phyloP scores from a whole-genome alignment of 2,888 invertebrate genomes.

The Drosophila emarginata region DNA sequence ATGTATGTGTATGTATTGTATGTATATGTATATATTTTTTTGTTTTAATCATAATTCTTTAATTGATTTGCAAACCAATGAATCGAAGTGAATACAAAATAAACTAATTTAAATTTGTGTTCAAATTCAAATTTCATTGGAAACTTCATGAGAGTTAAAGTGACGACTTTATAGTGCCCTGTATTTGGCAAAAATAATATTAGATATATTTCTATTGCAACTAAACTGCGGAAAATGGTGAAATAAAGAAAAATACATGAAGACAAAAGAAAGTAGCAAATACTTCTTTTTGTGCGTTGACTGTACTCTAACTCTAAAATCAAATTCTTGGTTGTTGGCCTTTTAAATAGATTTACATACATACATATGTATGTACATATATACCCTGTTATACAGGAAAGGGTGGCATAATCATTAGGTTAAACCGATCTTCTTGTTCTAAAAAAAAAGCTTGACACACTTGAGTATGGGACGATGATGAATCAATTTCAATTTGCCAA shows the following conservation, averaged over 20 bases:
- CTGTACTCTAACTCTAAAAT: too few relatives aligned
- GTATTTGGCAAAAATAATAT: not conserved
- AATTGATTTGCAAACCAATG: not conserved
- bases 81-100: not conserved
- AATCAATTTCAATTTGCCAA: constrained; percentile 3
- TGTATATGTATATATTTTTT: too few relatives aligned
- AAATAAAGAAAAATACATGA: too few relatives aligned
- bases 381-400: not conserved
- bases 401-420: not conserved
- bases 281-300: too few relatives aligned
- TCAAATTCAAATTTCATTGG: not conserved
- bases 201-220: not conserved
- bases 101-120: not conserved
- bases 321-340: too few relatives aligned
- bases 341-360: too few relatives aligned
- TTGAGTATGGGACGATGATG: constrained; percentile 4
- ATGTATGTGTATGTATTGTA: too few relatives aligned
- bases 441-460: not conserved
- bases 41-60: not conserved
- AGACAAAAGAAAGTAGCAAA: too few relatives aligned
- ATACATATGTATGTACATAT: too few relatives aligned
- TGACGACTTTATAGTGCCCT: not conserved
- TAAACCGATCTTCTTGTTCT: not conserved
- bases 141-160: not conserved
- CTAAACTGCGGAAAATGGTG: too few relatives aligned